Conservation (phyloP, 1,140 invertebrate species). For the Berghia stephanieae region DNA sequence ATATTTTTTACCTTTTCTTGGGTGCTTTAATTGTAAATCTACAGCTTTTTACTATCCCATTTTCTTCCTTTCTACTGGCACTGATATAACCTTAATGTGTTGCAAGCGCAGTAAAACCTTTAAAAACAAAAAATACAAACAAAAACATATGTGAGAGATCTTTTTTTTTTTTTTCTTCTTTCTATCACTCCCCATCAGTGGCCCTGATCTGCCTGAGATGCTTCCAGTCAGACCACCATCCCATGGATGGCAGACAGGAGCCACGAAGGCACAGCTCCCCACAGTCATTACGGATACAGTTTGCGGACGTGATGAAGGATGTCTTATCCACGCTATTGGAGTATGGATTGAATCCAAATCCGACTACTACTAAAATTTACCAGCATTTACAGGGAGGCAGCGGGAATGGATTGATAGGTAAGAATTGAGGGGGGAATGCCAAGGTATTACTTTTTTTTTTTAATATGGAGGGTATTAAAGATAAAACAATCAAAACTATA, state of each 20-base stretch:
- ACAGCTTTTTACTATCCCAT: too few relatives aligned
- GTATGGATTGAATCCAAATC: slow-evolving; percentile 61
- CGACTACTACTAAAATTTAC: slow-evolving; percentile 38
- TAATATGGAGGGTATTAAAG: background rate
- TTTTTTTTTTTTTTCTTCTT: too few relatives aligned
- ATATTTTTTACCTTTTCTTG: too few relatives aligned
- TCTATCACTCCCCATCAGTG: slow-evolving; percentile 21
- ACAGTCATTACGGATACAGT: slow-evolving; percentile 31
- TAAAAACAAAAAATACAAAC: too few relatives aligned
- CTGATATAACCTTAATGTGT: too few relatives aligned
- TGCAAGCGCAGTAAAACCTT: too few relatives aligned
- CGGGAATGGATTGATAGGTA: slow-evolving; percentile 23
- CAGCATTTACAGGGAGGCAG: slow-evolving; percentile 43
- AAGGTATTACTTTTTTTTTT: background rate
- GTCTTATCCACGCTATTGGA: slow-evolving; percentile 46
- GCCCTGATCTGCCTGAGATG: slow-evolving; percentile 46
- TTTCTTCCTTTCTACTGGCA: too few relatives aligned
- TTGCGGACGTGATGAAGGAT: slow-evolving; percentile 47
- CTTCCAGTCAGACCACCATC: slow-evolving; percentile 27
- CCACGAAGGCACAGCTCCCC: too few relatives aligned
- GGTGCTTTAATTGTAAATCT: too few relatives aligned
- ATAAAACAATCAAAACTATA: too few relatives aligned
- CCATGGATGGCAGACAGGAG: background rate
- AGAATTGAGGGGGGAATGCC: background rate
- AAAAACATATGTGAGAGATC: too few relatives aligned